A percentile compares a stretch with the other conserved stretches of the same genome.
Conservation (phyloP, 2,113 vertebrate species). For the Meriones unguiculatus region DNA sequence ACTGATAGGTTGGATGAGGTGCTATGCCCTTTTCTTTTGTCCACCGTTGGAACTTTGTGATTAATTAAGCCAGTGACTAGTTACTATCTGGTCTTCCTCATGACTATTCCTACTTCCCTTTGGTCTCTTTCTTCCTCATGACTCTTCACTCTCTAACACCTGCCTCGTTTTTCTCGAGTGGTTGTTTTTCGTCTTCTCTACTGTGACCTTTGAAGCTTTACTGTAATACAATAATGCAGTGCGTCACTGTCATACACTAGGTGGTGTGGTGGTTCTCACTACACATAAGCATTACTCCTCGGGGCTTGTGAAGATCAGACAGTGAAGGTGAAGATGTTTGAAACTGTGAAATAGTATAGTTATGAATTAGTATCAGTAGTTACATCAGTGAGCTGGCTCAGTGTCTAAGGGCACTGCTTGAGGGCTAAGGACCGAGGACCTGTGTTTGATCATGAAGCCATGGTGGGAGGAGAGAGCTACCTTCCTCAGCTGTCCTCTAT, state of each 20-base stretch:
- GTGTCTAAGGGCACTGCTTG: too few species aligned
- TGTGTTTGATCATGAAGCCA: background rate
- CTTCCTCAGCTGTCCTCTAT: background rate
- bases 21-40: background rate
- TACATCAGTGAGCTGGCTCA: background rate
- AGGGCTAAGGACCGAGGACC: background rate
- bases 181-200: background rate
- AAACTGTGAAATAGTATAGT: background rate
- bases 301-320: background rate
- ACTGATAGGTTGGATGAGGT: background rate
- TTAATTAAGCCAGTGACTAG: conserved; percentile 43
- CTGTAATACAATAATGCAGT: background rate
- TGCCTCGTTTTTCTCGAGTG: background rate
- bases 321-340: conserved; percentile 47
- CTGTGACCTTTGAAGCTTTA: conserved; percentile 20
- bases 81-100: background rate
- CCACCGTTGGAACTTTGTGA: conserved; percentile 25
- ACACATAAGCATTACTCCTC: background rate
- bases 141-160: background rate
- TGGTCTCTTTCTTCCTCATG: background rate
- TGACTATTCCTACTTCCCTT: conserved; percentile 28
- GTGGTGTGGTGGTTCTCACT: background rate
- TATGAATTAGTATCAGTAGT: conserved; percentile 17
- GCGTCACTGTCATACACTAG: background rate
- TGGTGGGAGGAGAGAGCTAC: background rate